Evolutionary conservation across 2,888 invertebrate species (phyloP), one percentile per base, ranked within the genome.

Genomic region (Clivina fossor): DNA sequence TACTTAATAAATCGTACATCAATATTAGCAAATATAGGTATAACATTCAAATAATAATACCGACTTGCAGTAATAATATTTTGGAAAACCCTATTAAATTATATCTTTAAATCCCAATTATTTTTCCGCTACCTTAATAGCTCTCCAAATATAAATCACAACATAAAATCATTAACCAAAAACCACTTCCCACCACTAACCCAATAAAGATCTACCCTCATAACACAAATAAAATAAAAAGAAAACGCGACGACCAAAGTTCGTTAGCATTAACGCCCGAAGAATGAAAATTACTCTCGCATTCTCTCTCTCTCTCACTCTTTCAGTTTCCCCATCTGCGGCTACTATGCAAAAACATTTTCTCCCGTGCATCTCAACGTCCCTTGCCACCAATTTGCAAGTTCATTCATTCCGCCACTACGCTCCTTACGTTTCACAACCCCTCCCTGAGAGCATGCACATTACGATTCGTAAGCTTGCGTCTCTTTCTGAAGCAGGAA

Each of bases 381-480:
- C 53, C 30, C 54, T 19, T 4, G 18, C 20, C 40, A 22, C 13
- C 50, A 37, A 15, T 43, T 43, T 26, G 26, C 43, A 43, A 40
- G 44, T 53, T 53, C 53, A 53, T 53, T 53, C 53, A 53, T 53
- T 53, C 43, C 43, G n/a, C 5, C 24, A 40, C 9, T 8, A 19
- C 16, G n/a, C n/a, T 20, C 40, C 40, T 7, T 22, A 30, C 30
- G 4, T 13, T 2, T 13, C 30, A 3, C 30, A 15, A 13, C 22
- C 33, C 37, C 9, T 24, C 22, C 30, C 41, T 38, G 22, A 26
- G 28, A 19, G 24, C 24, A 44, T 22, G 26, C 44, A 28, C 50
- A 26, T 22, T 20, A 28, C 26, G 22, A n/a, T 40, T 24, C 35
- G 20, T 26, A 18, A 16, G n/a, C 26, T 38, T 28, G n/a, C 16